These are phyloP conservation scores for Solenopsis fugax DNA, from an alignment of 1,140 invertebrate genomes.

Conservation along the genomic window DNA sequence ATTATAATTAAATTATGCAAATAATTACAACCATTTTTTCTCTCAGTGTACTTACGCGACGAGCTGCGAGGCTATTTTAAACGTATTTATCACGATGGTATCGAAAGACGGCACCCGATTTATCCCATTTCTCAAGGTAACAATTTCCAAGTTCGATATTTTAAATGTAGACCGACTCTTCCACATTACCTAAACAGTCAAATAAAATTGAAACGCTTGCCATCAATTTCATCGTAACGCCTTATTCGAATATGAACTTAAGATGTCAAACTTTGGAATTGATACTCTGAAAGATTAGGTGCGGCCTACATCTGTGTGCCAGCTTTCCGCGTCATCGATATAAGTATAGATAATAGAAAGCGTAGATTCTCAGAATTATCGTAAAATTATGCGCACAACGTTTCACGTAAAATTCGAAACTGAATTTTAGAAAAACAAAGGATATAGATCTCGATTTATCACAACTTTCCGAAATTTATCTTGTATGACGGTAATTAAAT, in stretches of 20 bases:
- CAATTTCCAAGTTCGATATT: constrained; percentile 13
- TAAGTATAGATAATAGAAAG: not conserved
- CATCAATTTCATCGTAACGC: not conserved
- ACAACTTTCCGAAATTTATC: not conserved
- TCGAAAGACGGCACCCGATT: not conserved
- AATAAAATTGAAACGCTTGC: constrained; percentile 5
- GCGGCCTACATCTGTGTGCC: too few relatives aligned
- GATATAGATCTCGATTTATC: not conserved
- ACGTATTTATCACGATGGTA: not conserved
- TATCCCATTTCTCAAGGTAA: constrained; percentile 19
- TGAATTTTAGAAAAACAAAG: not conserved
- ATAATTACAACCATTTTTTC: too few relatives aligned
- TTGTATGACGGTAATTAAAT: not conserved
- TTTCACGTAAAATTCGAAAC: not conserved
- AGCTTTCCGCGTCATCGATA: not conserved
- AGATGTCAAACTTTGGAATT: constrained; percentile 13
- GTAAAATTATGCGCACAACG: not conserved
- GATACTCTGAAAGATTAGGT: not conserved
- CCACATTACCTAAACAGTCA: not conserved
- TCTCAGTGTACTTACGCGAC: not conserved
- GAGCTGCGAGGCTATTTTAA: not conserved
- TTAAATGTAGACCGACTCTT: not conserved
- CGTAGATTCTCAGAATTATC: not conserved
- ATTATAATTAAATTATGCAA: too few relatives aligned
- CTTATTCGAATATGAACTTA: not conserved